phyloP scores from a whole-genome alignment of 2,113 vertebrate genomes.

The Neodontobutis hainanensis region DNA sequence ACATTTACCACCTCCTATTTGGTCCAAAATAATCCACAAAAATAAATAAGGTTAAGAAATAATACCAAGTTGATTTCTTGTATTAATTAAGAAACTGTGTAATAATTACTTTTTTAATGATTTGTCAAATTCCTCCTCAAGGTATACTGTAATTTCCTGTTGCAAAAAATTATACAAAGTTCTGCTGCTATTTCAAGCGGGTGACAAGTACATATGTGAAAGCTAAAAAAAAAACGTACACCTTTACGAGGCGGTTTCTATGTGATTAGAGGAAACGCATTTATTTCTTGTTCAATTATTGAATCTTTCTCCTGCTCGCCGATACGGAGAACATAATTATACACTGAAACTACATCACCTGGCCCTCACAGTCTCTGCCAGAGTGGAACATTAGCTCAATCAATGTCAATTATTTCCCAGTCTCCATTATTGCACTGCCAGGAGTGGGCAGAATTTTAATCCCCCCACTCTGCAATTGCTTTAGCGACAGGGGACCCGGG shows the following conservation, averaged over 20 bases:
- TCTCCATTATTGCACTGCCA: conserved; percentile 72
- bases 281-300: conserved; percentile 72
- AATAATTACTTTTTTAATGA: background rate
- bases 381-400: conserved; percentile 77
- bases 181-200: conserved; percentile 10
- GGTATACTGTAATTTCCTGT: conserved; percentile 17
- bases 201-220: conserved; percentile 34
- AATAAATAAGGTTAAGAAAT: background rate
- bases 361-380: conserved; percentile 46
- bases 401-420: conserved; percentile 77
- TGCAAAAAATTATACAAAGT: conserved; percentile 9
- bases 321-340: conserved; percentile 66
- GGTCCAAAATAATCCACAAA: conserved; percentile 1
- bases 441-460: conserved; percentile 67
- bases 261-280: conserved; percentile 63
- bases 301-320: conserved; percentile 52
- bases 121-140: conserved; percentile 16
- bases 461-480: conserved; percentile 53
- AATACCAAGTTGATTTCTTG: background rate
- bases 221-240: conserved; percentile 22
- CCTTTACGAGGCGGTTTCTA: conserved; percentile 41
- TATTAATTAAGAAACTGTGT: too few species aligned
- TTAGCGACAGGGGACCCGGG: conserved; percentile 51
- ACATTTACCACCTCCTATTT: conserved; percentile 10
- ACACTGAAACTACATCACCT: conserved; percentile 59